Conservation (phyloP, 2,113 vertebrate genomes). For the Acrocephalus arundinaceus region DNA sequence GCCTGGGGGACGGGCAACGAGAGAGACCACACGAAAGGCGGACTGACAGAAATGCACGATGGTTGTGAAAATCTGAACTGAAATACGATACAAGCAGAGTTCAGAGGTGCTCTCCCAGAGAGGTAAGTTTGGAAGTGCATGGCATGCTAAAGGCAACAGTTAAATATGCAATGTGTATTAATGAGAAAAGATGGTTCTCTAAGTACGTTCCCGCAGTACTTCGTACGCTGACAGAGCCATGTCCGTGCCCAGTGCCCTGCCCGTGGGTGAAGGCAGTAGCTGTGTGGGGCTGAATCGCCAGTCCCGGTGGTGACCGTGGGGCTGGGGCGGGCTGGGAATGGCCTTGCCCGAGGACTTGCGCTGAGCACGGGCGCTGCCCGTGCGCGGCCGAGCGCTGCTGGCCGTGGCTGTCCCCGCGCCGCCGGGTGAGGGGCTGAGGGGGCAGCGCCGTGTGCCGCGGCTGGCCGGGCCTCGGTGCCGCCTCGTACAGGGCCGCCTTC, state of each 20-base stretch:
- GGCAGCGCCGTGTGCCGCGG: fast-evolving
- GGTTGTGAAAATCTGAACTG: not conserved
- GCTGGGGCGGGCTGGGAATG: not conserved
- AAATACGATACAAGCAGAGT: not conserved
- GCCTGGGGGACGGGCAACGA: too few species aligned
- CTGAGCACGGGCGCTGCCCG: too few species aligned
- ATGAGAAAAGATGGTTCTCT: not conserved
- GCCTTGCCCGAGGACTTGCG: not conserved
- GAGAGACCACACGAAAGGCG: fast-evolving
- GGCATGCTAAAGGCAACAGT: not conserved
- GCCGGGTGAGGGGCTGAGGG: not conserved
- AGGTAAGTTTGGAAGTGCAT: not conserved
- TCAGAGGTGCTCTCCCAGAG: not conserved
- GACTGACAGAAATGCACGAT: not conserved
- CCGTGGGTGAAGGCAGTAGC: not conserved
- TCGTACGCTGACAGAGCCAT: fast-evolving
- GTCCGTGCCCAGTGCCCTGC: not conserved
- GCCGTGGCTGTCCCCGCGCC: not conserved
- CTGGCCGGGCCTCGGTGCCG: fast-evolving
- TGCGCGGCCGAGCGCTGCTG: not conserved
- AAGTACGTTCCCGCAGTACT: fast-evolving
- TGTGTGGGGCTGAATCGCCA: not conserved
- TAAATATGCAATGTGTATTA: fast-evolving
- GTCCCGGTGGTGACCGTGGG: not conserved
- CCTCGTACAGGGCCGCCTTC: fast-evolving